Base-by-base conservation (phyloP, 2,113 vertebrate species). In the Aphyosemion australe region DNA sequence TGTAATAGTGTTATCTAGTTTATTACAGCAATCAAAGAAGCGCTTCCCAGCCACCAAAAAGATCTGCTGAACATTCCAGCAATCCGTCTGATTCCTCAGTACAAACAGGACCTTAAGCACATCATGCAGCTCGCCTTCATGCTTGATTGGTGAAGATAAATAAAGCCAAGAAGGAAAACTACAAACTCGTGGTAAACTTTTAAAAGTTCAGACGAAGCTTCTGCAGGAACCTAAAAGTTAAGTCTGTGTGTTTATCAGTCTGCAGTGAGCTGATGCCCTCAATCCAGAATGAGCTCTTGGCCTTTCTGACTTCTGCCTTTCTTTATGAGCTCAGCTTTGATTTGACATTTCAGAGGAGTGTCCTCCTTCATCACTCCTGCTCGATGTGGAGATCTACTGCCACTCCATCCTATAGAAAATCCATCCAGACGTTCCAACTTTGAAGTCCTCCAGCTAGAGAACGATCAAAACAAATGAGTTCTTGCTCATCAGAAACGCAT, bases 381-480 rank as follows among this genome's bases (percentile, higher is more conserved):
- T 59, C 48, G 12, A 48, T 10, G 12, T 20, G 47, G 15, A 65
- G 48, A 49, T 61, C 26, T 54, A 31, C 52, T 51, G 62, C 54
- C 42, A n/a, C 20, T 53, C 20, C 53, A 37, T 61, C 31, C 49
- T 52, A 59, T 16, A 21, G 45, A 69, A 77, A 76, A 80, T 68
- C 72, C 42, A 70, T 74, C 1, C 2, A 21, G 20, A 19, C 64
- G 46, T 47, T 56, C 58, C 48, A 47, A 61, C 79, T 76, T 81
- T 84, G 65, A 86, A 83, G 61, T 78, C 72, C 39, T 72, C 59
- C 69, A 51, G 34, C 69, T 56, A 66, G 54, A 14, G 5, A 54
- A 68, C 69, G 73, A 78, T 86, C 77, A 80, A 84, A 86, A 87
- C 73, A 61, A 79, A 75, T 3, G 64, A 76, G 78, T 68, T 77